A percentile compares a stretch with the other conserved stretches of the same genome.
phyloP scores from a whole-genome alignment of 1,140 invertebrate genomes.

The Rhagoletis zephyria region DNA sequence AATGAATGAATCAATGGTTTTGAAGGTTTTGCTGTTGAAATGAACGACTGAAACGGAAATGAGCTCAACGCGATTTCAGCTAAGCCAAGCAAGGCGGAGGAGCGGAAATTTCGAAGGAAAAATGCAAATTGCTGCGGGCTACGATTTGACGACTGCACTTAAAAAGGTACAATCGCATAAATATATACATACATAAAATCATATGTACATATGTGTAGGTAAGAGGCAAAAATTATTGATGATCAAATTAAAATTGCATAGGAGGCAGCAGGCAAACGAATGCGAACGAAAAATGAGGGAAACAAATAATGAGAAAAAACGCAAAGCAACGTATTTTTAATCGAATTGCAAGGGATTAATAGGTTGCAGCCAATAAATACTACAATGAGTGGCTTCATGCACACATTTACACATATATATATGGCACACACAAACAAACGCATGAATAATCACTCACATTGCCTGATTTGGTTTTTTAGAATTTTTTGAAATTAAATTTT shows the following conservation, averaged over 20 bases:
- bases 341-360: conserved; percentile 40
- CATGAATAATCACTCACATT: not conserved
- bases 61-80: not conserved
- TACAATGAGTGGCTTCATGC: not conserved
- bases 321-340: not conserved
- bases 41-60: not conserved
- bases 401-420: conserved; percentile 1
- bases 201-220: not conserved
- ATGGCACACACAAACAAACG: not conserved
- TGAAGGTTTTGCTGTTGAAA: not conserved
- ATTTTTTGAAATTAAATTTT: conserved; percentile 15
- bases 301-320: conserved; percentile 10
- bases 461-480: not conserved
- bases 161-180: not conserved
- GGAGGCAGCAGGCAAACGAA: not conserved
- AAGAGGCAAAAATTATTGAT: conserved; percentile 22
- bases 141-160: not conserved
- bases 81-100: not conserved
- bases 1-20: not conserved
- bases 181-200: not conserved
- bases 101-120: not conserved
- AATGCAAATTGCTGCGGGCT: conserved; percentile 6
- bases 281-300: conserved; percentile 31
- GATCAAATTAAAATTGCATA: conserved; percentile 33
- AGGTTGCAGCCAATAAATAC: not conserved